Evolutionary conservation across 2,113 vertebrate genomes (phyloP), one percentile per base, ranked within the genome.

Genomic region (Rhinoderma darwinii): DNA sequence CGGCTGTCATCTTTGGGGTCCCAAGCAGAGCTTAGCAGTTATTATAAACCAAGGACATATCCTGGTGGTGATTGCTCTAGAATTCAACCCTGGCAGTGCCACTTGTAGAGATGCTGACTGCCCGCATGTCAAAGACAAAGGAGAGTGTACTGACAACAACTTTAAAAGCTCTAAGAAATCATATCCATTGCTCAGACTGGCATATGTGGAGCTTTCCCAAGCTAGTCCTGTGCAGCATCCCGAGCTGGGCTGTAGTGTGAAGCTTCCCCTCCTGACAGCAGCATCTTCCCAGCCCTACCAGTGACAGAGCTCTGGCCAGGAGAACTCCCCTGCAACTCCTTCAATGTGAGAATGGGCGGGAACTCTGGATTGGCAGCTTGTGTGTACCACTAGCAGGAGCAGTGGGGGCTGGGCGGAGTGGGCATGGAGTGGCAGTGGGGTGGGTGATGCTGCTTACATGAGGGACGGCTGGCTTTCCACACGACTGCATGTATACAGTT

Each of bases 281-380:
- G 85, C 85, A 73, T 87, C 85, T 87, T 81, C 85, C 77, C 85
- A 74, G 66, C 63, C 77, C 63, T 50, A 73, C 7, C 77, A 87
- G n/a, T 72, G 37, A 61, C 77, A 81, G 77, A 72, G 61, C 54
- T 81, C 61, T 86, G 76, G 76, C 18, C 85, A 44, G 85, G 75
- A 72, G 54, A 47, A 87, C 77, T 73, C 85, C 77, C 85, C 50
- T 86, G 73, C 63, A 82, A 81, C 85, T 87, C 85, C 77, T 61
- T 81, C 47, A 82, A 9, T 73, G 85, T 56, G 50, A 81, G 78
- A 82, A 66, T 14, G 78, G 85, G 85, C 66, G 85, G 66, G 84
- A 17, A 32, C 30, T 18, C 9, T 7, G 61, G 75, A 72, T 79
- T 80, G 47, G 83, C 72, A 76, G 83, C 73, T 43, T 30, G 25